Conservation (phyloP, 2,113 vertebrate genomes). For the Girardinichthys multiradiatus region DNA sequence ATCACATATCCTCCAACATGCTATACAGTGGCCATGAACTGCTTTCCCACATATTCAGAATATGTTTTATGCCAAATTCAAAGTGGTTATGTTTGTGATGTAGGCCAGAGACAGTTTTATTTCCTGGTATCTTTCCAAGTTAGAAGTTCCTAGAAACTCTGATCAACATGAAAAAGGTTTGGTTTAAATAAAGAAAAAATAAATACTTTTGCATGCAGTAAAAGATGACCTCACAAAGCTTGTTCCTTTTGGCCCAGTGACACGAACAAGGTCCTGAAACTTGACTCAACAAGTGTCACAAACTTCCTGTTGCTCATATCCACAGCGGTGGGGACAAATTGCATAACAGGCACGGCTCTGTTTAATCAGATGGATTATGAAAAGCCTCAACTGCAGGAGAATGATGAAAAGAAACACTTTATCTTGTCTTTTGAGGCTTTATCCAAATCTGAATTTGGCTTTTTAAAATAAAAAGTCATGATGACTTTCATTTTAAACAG, state of each 20-base stretch:
- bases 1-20: neutral
- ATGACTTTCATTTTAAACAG: neutral
- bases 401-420: no score
- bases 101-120: neutral
- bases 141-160: no score
- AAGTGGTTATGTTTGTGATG: neutral
- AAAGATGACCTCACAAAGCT: no score
- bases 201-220: no score
- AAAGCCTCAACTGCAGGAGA: conserved; percentile 23
- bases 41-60: neutral
- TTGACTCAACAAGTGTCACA: neutral
- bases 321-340: conserved; percentile 46
- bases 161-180: neutral
- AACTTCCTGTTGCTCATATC: conserved; percentile 1
- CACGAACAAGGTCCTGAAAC: neutral
- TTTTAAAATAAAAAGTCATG: neutral
- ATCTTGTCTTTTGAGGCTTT: no score
- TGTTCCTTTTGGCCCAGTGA: no score
- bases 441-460: no score
- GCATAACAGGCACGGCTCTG: conserved; percentile 25
- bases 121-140: neutral
- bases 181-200: no score
- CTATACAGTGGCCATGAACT: neutral
- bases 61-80: no score
- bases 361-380: conserved; percentile 70